Conservation (phyloP, 2,113 vertebrate genomes). For the Guaruba guarouba region DNA sequence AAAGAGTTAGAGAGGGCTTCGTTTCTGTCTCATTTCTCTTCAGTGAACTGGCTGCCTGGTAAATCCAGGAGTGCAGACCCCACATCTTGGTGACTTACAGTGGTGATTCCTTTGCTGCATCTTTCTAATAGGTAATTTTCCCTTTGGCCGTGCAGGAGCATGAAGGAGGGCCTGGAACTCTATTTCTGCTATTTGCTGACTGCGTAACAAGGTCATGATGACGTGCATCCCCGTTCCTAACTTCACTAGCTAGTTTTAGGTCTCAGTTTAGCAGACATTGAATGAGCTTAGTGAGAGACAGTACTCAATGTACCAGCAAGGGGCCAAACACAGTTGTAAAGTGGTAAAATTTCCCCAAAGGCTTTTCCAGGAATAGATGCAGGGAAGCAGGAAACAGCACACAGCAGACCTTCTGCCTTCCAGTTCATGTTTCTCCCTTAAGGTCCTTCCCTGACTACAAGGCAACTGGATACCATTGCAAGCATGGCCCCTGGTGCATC, state of each 20-base stretch:
- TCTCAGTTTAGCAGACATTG: not conserved
- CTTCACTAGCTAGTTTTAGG: not conserved
- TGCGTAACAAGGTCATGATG: not conserved
- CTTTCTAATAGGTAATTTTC: not conserved
- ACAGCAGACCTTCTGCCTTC: not conserved
- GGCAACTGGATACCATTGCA: not conserved
- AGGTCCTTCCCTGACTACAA: not conserved
- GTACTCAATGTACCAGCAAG: not conserved
- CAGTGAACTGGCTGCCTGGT: not conserved
- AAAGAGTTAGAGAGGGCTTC: not conserved
- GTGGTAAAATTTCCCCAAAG: not conserved
- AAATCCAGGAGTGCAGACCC: not conserved
- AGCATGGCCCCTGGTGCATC: not conserved
- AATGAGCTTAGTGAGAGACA: not conserved
- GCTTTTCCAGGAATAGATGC: not conserved
- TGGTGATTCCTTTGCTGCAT: not conserved
- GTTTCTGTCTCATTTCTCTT: not conserved
- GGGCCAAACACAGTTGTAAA: not conserved
- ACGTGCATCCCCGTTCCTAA: not conserved
- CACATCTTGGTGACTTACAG: not conserved
- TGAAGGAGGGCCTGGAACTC: not conserved
- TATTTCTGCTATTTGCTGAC: not conserved
- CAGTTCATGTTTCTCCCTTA: not conserved
- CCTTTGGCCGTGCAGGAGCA: not conserved
- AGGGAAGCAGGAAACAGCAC: not conserved